Percentiles rank a stretch among this genome's conserved stretches.
Evolutionary conservation across 2,113 vertebrate genomes (phyloP).

Genomic region (Fregetta grallaria): DNA sequence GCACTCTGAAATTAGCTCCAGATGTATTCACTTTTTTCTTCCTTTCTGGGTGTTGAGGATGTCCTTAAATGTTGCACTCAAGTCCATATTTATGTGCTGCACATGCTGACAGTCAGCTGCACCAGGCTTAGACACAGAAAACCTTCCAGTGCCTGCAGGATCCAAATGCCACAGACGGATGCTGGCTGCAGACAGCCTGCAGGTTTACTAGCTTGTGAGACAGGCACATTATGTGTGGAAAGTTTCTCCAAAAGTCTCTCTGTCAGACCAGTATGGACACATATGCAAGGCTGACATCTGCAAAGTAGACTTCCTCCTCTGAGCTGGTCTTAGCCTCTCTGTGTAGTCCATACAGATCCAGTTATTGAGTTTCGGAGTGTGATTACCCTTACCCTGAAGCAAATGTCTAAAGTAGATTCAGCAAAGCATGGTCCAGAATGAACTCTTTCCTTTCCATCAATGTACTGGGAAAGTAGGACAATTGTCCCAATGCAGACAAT

Average conservation of each 20-base stretch:
- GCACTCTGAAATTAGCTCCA: neutral
- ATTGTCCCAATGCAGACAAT: neutral
- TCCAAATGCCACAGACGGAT: neutral
- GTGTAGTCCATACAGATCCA: too few relatives aligned
- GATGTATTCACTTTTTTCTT: neutral
- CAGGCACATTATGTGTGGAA: fast-evolving
- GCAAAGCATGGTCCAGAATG: neutral
- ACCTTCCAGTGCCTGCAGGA: neutral
- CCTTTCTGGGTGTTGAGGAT: neutral
- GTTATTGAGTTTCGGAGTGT: neutral
- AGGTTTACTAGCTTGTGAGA: neutral
- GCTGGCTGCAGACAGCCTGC: neutral
- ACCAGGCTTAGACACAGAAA: neutral
- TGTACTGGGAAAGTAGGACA: neutral
- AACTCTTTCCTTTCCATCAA: neutral
- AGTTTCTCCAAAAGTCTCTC: neutral
- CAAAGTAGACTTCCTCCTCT: neutral
- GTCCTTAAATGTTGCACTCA: neutral
- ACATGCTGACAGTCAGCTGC: neutral
- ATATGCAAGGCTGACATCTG: neutral
- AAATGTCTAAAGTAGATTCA: neutral
- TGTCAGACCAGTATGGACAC: neutral
- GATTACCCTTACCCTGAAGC: neutral
- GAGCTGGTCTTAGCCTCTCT: neutral
- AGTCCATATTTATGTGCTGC: neutral